phyloP scores from a whole-genome alignment of 2,888 invertebrate species.

The Aethes cnicana region DNA sequence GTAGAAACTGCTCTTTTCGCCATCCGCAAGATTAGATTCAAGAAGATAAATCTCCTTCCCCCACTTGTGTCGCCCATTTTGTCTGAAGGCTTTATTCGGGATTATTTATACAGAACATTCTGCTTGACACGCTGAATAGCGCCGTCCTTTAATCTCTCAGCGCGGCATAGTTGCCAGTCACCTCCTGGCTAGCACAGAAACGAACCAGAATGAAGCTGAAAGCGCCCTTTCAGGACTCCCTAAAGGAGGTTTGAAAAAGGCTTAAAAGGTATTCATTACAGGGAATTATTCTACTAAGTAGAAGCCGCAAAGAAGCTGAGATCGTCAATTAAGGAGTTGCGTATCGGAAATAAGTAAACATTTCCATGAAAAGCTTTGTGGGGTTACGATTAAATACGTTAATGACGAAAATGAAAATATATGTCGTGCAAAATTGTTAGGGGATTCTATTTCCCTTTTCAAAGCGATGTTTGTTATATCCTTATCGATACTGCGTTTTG shows the following conservation, averaged over 20 bases:
- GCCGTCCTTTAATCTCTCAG: conserved; percentile 57
- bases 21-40: conserved; percentile 79
- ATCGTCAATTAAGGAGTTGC: conserved; percentile 17
- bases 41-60: conserved; percentile 75
- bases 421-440: too few species aligned
- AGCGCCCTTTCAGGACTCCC: conserved; percentile 22
- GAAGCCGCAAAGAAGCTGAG: conserved; percentile 16
- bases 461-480: too few species aligned
- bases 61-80: conserved; percentile 67
- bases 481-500: too few species aligned
- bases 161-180: conserved; percentile 44
- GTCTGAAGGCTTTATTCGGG: conserved; percentile 49
- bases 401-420: too few species aligned
- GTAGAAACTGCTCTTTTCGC: conserved; percentile 72
- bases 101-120: conserved; percentile 61
- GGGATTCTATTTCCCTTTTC: too few species aligned
- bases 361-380: too few species aligned
- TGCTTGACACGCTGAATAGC: conserved; percentile 64
- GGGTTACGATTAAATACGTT: too few species aligned
- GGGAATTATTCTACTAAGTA: conserved; percentile 23
- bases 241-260: conserved; percentile 29
- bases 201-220: conserved; percentile 21
- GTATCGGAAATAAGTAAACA: too few species aligned
- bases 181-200: conserved; percentile 38
- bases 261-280: conserved; percentile 31